Percentiles rank a stretch among this genome's conserved stretches.
Evolutionary conservation across 1,140 invertebrate genomes (phyloP).

Genomic region (Drosophila triauraria): DNA sequence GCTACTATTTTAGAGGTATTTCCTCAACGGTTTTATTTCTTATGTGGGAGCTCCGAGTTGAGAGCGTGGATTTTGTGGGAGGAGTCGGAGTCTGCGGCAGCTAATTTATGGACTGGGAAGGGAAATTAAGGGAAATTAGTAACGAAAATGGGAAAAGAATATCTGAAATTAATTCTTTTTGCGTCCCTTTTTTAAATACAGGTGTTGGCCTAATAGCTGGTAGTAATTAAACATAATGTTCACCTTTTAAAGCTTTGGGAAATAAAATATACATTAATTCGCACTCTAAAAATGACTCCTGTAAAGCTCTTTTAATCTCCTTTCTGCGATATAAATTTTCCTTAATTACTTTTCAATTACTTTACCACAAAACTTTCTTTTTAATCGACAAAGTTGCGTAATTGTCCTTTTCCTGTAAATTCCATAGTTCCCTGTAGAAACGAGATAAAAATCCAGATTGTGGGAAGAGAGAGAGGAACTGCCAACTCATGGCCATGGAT

Average conservation of each 20-base stretch:
- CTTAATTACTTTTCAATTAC: conserved; percentile 9
- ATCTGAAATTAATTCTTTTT: not conserved
- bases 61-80: conserved; percentile 4
- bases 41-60: conserved; percentile 56
- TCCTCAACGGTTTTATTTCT: conserved; percentile 29
- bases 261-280: not conserved
- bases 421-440: not conserved
- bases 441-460: not conserved
- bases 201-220: not conserved
- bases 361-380: conserved; percentile 1
- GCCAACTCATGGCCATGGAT: conserved; percentile 34
- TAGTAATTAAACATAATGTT: too few relatives aligned
- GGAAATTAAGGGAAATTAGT: conserved; percentile 10
- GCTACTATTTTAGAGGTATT: conserved; percentile 37
- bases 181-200: not conserved
- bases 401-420: not conserved
- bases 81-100: not conserved
- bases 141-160: not conserved
- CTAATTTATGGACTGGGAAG: conserved; percentile 23
- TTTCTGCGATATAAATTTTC: not conserved
- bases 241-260: too few relatives aligned
- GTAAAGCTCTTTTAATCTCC: too few relatives aligned
- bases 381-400: conserved; percentile 8
- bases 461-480: conserved; percentile 12
- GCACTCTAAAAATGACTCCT: not conserved